A percentile compares a stretch with the other conserved stretches of the same genome.
These are phyloP conservation scores for Tiliacea citrago DNA, from an alignment of 2,888 invertebrate genomes.

Conservation along the genomic window DNA sequence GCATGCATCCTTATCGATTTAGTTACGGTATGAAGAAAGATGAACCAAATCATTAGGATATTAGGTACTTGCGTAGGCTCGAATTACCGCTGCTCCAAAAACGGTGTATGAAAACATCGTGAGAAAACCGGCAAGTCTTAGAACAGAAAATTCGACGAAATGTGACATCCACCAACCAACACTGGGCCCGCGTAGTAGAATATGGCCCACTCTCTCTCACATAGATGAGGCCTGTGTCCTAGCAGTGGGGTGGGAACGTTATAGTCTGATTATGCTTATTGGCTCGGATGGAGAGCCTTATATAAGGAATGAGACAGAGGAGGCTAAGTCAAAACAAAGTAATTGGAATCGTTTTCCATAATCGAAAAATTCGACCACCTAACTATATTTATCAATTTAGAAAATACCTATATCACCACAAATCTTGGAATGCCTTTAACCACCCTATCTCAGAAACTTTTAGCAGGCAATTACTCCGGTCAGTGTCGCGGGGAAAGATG, in stretches of 20 bases:
- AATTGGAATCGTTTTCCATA: neutral
- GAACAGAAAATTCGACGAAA: neutral
- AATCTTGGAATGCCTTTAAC: conserved; percentile 47
- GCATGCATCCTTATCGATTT: neutral
- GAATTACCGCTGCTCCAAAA: neutral
- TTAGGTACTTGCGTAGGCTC: neutral
- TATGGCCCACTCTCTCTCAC: too few relatives aligned
- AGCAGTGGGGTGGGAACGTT: neutral
- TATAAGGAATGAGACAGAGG: neutral
- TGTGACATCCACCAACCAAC: neutral
- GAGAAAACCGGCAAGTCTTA: neutral
- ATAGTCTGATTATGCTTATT: neutral
- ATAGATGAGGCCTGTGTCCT: neutral
- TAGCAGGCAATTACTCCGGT: conserved; percentile 74
- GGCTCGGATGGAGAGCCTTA: neutral
- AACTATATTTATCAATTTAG: conserved; percentile 5
- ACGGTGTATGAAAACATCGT: neutral
- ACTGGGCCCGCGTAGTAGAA: neutral
- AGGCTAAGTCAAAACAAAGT: neutral
- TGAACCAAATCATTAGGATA: neutral
- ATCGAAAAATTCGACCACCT: neutral
- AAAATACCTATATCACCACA: conserved; percentile 32
- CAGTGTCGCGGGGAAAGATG: conserved; percentile 75
- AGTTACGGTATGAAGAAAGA: neutral
- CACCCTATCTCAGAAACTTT: conserved; percentile 70